Evolutionary conservation across 2,797 vertebrate genomes (phyloP).

Genomic region (Natrix natrix): DNA sequence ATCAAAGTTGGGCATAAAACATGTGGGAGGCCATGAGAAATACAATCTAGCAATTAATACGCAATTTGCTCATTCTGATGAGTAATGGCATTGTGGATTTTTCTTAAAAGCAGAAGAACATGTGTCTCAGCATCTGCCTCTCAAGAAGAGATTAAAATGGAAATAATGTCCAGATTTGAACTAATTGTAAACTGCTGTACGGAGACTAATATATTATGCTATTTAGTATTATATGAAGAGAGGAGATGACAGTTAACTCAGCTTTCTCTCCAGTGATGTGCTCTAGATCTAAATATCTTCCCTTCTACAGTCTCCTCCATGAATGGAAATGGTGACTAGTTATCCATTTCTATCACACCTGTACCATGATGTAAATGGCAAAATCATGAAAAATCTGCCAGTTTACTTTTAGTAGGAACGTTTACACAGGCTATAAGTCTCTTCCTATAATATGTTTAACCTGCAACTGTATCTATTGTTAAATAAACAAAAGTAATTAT

Average conservation of each 20-base stretch:
- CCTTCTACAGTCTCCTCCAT: background rate
- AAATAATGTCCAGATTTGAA: background rate
- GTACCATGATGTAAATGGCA: background rate
- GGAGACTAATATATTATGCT: background rate
- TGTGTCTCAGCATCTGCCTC: background rate
- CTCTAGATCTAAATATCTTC: background rate
- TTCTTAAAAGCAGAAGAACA: background rate
- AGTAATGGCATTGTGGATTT: background rate
- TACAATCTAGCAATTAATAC: background rate
- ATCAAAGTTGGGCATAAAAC: background rate
- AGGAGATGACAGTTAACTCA: background rate
- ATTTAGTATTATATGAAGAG: background rate
- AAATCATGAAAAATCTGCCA: background rate
- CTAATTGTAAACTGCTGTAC: background rate
- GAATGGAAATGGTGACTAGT: background rate
- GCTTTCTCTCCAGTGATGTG: background rate
- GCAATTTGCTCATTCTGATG: background rate
- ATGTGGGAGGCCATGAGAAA: background rate
- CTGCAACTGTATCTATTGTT: background rate
- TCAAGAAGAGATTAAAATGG: background rate
- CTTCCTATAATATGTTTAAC: background rate
- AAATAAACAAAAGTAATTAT: background rate
- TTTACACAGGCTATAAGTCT: background rate
- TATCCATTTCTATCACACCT: background rate
- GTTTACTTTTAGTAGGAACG: background rate